Evolutionary conservation across 2,888 invertebrate genomes (phyloP), one percentile per base, ranked within the genome.

Genomic region (Acrobeloides nanus): DNA sequence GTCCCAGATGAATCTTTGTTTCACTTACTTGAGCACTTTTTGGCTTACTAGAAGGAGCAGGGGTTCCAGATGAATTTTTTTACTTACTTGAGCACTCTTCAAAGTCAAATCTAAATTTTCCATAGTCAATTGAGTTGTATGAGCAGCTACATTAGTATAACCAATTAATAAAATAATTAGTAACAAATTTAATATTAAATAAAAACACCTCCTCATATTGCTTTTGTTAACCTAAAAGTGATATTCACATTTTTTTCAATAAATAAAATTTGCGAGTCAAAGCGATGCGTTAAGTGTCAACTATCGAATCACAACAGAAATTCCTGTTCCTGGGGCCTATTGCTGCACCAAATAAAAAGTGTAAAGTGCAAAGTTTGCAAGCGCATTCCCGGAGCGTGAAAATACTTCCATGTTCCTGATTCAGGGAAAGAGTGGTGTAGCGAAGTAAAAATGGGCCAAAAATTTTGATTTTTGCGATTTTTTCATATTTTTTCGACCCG

Each of bases 71-170:
- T 15, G 17, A 21, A 29, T 32, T 24, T 10, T 27, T 10, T 40
- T 25, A 46, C 39, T 26, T 29, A 67, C 67, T 53, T 66, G 65
- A 24, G 64, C 59, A 48, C 61, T 59, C n/a, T 59, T 62, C 33
- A 68, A 45, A 3, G 61, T 52, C 10, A 59, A 52, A 43, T 68
- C 68, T 48, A 68, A 64, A 45, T 68, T 68, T 18, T 51, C 57
- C 51, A 56, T 58, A 20, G 62, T 59, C 26, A 68, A 46, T 32
- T 64, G 58, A 12, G 65, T 53, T n/a, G n/a, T n/a, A n/a, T n/a
- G n/a, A 34, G 1, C 24, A 12, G 21, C 23, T 24, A 24, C 34
- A 34, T 23, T 4, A 7, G 18, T 32, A 3, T 4, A 18, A 32
- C 33, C 20, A 32, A 5, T 23, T 33, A 6, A 12, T 34, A 12